Evolutionary conservation across 2,888 invertebrate genomes (phyloP), one percentile per base, ranked within the genome.

Genomic region (Phragmatobia fuliginosa): DNA sequence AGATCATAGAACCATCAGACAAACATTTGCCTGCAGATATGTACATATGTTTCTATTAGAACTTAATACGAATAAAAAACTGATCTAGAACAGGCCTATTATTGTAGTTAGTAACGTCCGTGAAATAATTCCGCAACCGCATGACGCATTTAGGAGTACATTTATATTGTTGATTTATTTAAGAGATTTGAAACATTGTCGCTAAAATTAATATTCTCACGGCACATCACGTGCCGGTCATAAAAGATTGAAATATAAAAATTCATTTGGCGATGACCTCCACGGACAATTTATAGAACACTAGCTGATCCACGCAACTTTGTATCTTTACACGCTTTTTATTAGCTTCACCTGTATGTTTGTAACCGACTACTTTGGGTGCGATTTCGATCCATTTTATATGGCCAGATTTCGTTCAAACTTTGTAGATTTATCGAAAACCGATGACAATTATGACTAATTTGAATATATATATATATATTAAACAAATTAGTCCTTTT

Each of bases 151-250:
- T 79, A 73, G 74, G 75, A 74, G 76, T 75, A 76, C 73, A 80
- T 85, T 84, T 75, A 75, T 74, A 81, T 80, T n/a, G 52, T 36
- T 52, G 33, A 56, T 41, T 41, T 66, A 66, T 66, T 41, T 11
- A 28, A 58, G 36, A 58, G 80, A 80, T 79, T 80, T 65, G 31
- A 56, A 67, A 76, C 76, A 78, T 83, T 75, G 75, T 71, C 72
- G 72, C 84, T 84, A 85, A 87, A 87, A 88, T 89, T 87, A 89
- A 86, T 87, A 77, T 72, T 75, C 81, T 83, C 86, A 56, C 16
- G 31, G 64, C 61, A 65, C 36, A 56, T 68, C 68, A 87, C 88
- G 86, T 87, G 87, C 75, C 69, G 75, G 78, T 85, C 86, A 85
- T 90, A 90, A 88, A 88, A 78, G 64, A 82, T 76, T 73, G 72